Evolutionary conservation across 2,888 invertebrate genomes (phyloP).

Genomic region (Lamellibrachia satsuma): DNA sequence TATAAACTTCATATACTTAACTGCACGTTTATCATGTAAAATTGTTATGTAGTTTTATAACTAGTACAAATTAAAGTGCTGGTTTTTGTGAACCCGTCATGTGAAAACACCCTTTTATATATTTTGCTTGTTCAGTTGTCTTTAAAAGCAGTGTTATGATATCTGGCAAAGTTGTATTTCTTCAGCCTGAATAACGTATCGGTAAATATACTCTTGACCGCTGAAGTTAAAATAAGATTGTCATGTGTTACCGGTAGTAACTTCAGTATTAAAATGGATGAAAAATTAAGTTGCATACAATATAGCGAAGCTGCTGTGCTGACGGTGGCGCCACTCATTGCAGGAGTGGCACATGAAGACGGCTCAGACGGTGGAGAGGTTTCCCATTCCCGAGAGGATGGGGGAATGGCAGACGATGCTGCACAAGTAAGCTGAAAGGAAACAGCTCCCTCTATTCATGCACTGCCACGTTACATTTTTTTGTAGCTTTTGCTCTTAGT

Average conservation of each 20-base stretch:
- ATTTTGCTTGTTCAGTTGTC: too few relatives aligned
- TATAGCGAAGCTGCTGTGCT: not conserved
- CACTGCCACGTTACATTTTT: not conserved
- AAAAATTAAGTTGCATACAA: not conserved
- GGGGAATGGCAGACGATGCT: constrained; percentile 92
- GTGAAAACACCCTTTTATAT: too few relatives aligned
- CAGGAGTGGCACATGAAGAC: constrained; percentile 84
- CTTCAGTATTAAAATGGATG: too few relatives aligned
- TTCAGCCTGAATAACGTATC: not conserved
- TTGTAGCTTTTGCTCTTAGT: not conserved
- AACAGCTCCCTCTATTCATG: not conserved
- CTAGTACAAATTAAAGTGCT: too few relatives aligned
- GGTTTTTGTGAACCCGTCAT: too few relatives aligned
- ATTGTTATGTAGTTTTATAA: too few relatives aligned
- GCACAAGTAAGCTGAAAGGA: constrained; percentile 77
- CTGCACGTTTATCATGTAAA: not conserved
- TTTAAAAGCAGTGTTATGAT: not conserved
- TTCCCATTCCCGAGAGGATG: constrained; percentile 84
- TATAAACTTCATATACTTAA: not conserved
- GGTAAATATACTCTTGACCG: not conserved
- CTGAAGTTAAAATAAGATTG: not conserved
- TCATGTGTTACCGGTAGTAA: not conserved
- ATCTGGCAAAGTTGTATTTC: not conserved
- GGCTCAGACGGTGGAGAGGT: constrained; percentile 83
- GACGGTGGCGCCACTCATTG: constrained; percentile 20